phyloP scores from a whole-genome alignment of 2,797 vertebrate genomes.

The Tokudaia muenninki region DNA sequence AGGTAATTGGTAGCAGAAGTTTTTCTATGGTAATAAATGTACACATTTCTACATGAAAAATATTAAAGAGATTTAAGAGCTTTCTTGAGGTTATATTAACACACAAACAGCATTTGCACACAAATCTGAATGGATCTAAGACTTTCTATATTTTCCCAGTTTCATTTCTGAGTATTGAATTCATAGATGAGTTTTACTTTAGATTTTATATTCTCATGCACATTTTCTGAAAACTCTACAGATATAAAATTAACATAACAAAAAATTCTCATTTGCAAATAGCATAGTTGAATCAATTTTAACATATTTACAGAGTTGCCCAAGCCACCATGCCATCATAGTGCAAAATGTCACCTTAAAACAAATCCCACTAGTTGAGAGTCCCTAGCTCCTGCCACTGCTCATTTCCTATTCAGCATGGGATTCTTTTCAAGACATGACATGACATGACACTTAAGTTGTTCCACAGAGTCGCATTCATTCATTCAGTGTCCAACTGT shows the following conservation, averaged over 20 bases:
- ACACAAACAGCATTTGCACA: slow-evolving; percentile 1
- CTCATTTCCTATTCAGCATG: background rate
- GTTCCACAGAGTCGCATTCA: background rate
- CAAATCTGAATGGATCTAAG: background rate
- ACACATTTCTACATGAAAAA: background rate
- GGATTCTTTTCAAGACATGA: background rate
- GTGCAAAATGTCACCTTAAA: background rate
- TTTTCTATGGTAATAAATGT: background rate
- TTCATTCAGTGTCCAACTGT: background rate
- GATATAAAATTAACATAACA: background rate
- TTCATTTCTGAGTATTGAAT: background rate
- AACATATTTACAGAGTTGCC: background rate
- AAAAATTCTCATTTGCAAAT: background rate
- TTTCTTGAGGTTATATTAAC: background rate
- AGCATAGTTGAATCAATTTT: background rate
- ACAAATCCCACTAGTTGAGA: background rate
- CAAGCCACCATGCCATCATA: background rate
- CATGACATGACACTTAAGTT: background rate
- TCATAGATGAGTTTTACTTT: slow-evolving; percentile 10
- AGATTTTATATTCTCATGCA: background rate
- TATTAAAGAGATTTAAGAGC: background rate
- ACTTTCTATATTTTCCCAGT: background rate
- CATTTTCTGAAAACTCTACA: background rate
- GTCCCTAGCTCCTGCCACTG: background rate
- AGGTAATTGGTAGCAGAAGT: background rate